Base-by-base conservation (phyloP, 1,140 invertebrate genomes). In the Drosophila sproati region DNA sequence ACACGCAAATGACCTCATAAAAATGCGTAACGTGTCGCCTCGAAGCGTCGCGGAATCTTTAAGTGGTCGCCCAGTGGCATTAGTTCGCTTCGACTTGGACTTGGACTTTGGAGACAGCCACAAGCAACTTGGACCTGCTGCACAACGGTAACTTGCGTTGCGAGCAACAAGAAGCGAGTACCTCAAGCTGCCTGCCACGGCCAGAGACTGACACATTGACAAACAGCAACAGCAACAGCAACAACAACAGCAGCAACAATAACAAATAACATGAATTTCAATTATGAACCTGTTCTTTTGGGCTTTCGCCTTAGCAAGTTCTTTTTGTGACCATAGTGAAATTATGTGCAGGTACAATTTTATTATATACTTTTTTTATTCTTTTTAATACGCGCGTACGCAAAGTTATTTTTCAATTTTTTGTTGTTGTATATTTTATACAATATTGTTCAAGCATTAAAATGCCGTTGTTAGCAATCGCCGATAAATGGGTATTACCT, bases 1-100 rank as follows among this genome's bases (percentile, higher is more conserved):
- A 87, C 85, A 89, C 85, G 85, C 85, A 89, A 89, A 89, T 89
- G 85, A 89, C 85, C 85, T 89, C 85, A 89, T 89, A 83, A 89
- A 82, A 89, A 89, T 89, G 85, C 85, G 80, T 89, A 68, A 74
- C 78, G 57, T 68, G 78, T 89, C 68, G 80, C 70, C 59, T 47
- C 50, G 73, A 62, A 80, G 73, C 78, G 77, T 77, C 34, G 77
- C 80, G 67, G 83, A 88, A 88, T 88, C 83, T 88, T 88, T 83
- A 88, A 88, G 85, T 88, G 85, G 77, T 41, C 54, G 20, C 57
- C 47, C 8, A 43, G 4, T 47, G 55, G 59, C 73, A 74, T 62
- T 74, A 61, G 71, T 61, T 35, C 43, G 37, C 51, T 47, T 43
- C 34, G n/a, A 69, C 35, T 63, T 56, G 63, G n/a, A 69, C 35